Evolutionary conservation across 2,888 invertebrate species (phyloP).

Genomic region (Sesamia inferens): DNA sequence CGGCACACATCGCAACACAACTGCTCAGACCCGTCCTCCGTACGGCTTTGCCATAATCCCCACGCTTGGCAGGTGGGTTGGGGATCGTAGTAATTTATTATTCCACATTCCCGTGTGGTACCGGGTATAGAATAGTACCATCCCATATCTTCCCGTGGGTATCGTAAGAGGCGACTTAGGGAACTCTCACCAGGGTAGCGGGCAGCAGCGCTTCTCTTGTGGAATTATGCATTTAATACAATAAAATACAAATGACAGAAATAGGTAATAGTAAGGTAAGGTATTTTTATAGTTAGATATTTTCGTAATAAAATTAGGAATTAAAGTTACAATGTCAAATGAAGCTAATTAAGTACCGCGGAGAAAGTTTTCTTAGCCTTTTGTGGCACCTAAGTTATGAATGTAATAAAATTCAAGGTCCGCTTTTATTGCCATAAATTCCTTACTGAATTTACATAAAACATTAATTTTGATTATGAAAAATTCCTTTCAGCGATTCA

Average conservation of each 20-base stretch:
- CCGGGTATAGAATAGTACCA: no score
- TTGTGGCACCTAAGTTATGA: constrained; percentile 6
- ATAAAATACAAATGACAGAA: not conserved
- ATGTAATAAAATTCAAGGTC: constrained; percentile 25
- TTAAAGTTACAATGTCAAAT: constrained; percentile 8
- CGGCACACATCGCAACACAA: no score
- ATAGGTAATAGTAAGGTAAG: no score
- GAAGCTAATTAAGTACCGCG: constrained; percentile 11
- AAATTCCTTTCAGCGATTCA: not conserved
- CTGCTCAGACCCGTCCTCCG: no score
- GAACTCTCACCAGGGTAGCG: no score
- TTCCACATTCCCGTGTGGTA: no score
- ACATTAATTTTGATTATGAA: not conserved
- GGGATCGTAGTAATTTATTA: no score
- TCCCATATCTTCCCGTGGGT: no score
- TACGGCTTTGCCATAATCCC: no score
- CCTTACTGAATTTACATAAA: constrained; percentile 3
- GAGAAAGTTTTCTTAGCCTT: not conserved
- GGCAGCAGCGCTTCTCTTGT: no score
- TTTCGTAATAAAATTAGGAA: not conserved
- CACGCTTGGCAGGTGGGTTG: no score
- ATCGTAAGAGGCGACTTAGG: no score
- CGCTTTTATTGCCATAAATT: constrained; percentile 1
- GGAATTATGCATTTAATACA: not conserved
- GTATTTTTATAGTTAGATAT: not conserved